phyloP scores from a whole-genome alignment of 2,888 invertebrate species.

The Osmoderma eremita region DNA sequence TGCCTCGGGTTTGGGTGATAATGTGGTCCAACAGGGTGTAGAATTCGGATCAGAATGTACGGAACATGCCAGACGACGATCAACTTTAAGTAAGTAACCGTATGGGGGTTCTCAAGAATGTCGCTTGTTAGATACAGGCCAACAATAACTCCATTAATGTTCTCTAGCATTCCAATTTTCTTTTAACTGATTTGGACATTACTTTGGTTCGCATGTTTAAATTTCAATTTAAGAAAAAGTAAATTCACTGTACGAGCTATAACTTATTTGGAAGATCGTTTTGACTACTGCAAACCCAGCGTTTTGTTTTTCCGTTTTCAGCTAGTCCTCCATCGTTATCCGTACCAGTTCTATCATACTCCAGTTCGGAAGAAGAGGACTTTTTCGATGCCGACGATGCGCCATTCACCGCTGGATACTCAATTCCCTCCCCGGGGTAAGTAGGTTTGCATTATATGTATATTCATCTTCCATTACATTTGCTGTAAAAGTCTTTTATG shows the following conservation, averaged over 20 bases:
- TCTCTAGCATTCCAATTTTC: no score
- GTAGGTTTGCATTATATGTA: slow-evolving; percentile 44
- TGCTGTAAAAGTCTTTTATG: no score
- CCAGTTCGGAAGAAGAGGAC: slow-evolving; percentile 97
- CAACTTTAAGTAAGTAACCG: slow-evolving; percentile 54
- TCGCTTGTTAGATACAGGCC: background rate
- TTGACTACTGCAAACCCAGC: background rate
- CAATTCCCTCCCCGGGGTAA: slow-evolving; percentile 61
- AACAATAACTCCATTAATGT: no score
- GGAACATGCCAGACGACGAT: slow-evolving; percentile 62
- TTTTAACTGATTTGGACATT: no score
- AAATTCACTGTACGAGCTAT: background rate
- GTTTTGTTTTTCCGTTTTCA: slow-evolving; percentile 47
- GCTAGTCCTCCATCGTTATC: slow-evolving; percentile 71
- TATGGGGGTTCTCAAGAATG: background rate
- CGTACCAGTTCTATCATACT: slow-evolving; percentile 93
- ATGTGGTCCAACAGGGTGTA: slow-evolving; percentile 68
- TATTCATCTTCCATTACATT: no score
- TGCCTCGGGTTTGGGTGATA: slow-evolving; percentile 55
- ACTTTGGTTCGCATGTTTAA: no score
- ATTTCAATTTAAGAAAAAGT: background rate
- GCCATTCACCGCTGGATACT: slow-evolving; percentile 64
- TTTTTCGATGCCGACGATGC: slow-evolving; percentile 92
- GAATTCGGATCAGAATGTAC: slow-evolving; percentile 74
- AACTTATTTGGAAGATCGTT: background rate